A percentile compares a stretch with the other conserved stretches of the same genome.
Conservation (phyloP, 2,888 invertebrate genomes). For the Fragum whitleyi region DNA sequence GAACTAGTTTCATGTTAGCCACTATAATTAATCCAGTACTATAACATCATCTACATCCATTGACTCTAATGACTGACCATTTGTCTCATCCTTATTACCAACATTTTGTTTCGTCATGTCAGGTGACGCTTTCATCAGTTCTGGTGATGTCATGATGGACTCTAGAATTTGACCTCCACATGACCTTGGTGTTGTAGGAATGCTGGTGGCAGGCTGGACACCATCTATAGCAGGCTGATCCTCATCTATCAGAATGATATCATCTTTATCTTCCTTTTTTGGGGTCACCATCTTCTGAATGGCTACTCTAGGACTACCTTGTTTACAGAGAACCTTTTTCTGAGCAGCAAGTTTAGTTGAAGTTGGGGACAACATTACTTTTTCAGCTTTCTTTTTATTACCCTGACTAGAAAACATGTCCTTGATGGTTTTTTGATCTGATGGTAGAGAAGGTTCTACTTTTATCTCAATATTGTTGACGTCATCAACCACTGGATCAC, state of each 20-base stretch:
- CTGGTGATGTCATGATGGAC: slow-evolving; percentile 47
- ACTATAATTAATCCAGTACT: slow-evolving; percentile 30
- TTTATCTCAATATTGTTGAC: slow-evolving; percentile 16
- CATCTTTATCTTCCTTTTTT: neutral
- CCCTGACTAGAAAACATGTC: slow-evolving; percentile 48
- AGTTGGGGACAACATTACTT: neutral
- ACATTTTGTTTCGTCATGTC: neutral
- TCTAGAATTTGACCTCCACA: slow-evolving; percentile 5
- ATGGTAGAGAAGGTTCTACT: slow-evolving; percentile 17
- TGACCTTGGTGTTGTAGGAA: slow-evolving; percentile 21
- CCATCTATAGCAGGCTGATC: neutral
- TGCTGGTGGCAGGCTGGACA: neutral
- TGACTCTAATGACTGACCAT: neutral
- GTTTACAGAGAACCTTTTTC: slow-evolving; percentile 6
- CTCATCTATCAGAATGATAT: neutral
- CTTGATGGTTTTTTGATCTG: slow-evolving; percentile 58
- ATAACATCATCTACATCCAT: slow-evolving; percentile 38
- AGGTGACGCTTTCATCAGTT: slow-evolving; percentile 48
- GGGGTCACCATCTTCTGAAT: neutral
- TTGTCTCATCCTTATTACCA: neutral
- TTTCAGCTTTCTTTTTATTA: slow-evolving; percentile 9
- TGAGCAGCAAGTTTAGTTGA: neutral
- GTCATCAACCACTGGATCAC: no score
- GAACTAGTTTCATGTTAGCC: no score
- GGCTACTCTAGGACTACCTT: neutral